phyloP scores from a whole-genome alignment of 1,140 invertebrate species.

The Diabrotica virgifera region DNA sequence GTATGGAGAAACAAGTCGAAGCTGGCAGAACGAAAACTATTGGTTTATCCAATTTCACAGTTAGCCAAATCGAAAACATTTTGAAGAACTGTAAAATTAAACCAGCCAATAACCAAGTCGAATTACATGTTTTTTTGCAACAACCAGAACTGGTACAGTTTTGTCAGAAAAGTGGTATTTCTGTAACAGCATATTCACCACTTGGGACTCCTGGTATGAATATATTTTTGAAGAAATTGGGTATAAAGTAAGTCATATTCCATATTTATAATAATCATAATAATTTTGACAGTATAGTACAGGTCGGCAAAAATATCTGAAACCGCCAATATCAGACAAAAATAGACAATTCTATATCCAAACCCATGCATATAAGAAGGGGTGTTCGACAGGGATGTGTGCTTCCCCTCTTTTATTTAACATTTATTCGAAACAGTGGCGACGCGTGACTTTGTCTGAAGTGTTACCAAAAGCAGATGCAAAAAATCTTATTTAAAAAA shows the following conservation, averaged over 20 bases:
- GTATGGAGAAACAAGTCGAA: conserved; percentile 69
- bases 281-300: too few species aligned
- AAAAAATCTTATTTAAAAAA: too few species aligned
- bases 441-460: too few species aligned
- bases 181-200: conserved; percentile 78
- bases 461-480: too few species aligned
- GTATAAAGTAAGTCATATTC: conserved; percentile 36
- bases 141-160: conserved; percentile 72
- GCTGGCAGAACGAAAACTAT: conserved; percentile 63
- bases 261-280: too few species aligned
- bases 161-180: conserved; percentile 68
- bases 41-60: conserved; percentile 76
- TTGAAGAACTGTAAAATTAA: conserved; percentile 61
- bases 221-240: conserved; percentile 48
- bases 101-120: conserved; percentile 72
- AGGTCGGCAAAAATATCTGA: too few species aligned
- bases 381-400: too few species aligned
- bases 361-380: too few species aligned
- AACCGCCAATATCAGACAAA: too few species aligned
- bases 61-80: conserved; percentile 64
- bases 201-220: conserved; percentile 67
- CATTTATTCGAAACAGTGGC: too few species aligned
- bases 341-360: too few species aligned
- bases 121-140: conserved; percentile 79
- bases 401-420: too few species aligned